A percentile compares a stretch with the other conserved stretches of the same genome.
Evolutionary conservation across 2,888 invertebrate species (phyloP).

Genomic region (Rhamnusium bicolor): DNA sequence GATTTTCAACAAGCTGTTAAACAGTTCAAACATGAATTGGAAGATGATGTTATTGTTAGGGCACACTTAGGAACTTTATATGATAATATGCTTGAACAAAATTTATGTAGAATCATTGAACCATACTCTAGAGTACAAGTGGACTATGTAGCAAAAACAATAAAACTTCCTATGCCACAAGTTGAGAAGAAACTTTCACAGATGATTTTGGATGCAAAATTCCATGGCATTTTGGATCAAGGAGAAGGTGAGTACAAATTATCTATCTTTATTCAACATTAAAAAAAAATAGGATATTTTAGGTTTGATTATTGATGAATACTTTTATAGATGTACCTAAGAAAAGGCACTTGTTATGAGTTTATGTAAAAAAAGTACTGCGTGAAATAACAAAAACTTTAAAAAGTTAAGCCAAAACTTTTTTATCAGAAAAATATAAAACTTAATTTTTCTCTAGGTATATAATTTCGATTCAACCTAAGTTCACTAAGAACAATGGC

Average conservation of each 20-base stretch:
- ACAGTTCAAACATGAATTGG: constrained; percentile 89
- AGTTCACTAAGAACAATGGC: too few species aligned
- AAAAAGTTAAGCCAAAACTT: too few species aligned
- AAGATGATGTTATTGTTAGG: constrained; percentile 96
- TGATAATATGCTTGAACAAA: constrained; percentile 99
- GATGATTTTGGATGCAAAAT: constrained; percentile 99
- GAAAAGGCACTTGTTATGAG: too few species aligned
- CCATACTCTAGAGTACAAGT: constrained; percentile 98
- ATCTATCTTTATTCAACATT: neutral
- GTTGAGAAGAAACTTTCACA: constrained; percentile 99
- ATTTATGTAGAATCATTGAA: constrained; percentile 98
- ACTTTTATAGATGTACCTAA: too few species aligned
- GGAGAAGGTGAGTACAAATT: constrained; percentile 82
- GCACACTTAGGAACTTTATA: constrained; percentile 97
- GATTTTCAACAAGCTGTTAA: constrained; percentile 95
- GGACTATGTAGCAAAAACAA: constrained; percentile 91
- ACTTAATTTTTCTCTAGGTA: too few species aligned
- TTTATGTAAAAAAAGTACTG: too few species aligned
- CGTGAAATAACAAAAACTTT: too few species aligned
- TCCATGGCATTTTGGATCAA: constrained; percentile 97
- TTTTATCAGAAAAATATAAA: too few species aligned
- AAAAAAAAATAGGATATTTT: too few species aligned
- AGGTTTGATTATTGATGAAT: too few species aligned
- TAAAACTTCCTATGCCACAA: constrained; percentile 89
- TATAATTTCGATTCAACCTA: too few species aligned